Percentiles rank a stretch among this genome's conserved stretches.
Evolutionary conservation across 2,113 vertebrate species (phyloP).

Genomic region (Vombatus ursinus): DNA sequence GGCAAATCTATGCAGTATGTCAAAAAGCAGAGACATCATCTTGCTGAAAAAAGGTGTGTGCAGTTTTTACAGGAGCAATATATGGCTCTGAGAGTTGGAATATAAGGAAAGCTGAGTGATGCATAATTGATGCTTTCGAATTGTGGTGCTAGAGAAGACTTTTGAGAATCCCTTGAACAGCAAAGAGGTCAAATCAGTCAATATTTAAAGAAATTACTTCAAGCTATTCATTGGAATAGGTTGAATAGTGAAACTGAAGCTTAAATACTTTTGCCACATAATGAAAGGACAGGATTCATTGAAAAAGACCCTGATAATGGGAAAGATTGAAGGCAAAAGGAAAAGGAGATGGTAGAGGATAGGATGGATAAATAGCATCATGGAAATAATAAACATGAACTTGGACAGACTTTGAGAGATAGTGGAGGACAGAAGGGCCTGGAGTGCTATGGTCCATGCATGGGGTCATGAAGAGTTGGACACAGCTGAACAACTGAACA

Average conservation of each 20-base stretch:
- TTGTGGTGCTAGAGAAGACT: no score
- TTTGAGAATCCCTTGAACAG: neutral
- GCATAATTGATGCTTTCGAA: neutral
- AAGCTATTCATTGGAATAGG: neutral
- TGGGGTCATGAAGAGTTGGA: no score
- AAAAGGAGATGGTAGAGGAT: neutral
- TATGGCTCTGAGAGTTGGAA: neutral
- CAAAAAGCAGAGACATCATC: no score
- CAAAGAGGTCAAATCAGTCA: neutral
- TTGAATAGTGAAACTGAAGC: neutral
- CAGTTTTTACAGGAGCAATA: neutral
- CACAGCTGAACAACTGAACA: no score
- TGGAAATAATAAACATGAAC: neutral
- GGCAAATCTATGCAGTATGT: neutral
- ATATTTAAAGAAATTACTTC: neutral
- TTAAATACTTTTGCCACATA: neutral
- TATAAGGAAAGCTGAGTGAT: neutral
- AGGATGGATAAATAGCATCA: neutral
- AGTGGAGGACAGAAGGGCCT: no score
- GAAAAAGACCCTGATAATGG: neutral
- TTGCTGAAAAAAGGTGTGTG: no score
- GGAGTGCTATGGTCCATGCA: no score
- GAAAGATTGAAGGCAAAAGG: neutral
- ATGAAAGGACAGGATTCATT: neutral
- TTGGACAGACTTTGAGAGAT: neutral